Conservation (phyloP, 2,888 invertebrate species). For the Scaptomyza reducta region DNA sequence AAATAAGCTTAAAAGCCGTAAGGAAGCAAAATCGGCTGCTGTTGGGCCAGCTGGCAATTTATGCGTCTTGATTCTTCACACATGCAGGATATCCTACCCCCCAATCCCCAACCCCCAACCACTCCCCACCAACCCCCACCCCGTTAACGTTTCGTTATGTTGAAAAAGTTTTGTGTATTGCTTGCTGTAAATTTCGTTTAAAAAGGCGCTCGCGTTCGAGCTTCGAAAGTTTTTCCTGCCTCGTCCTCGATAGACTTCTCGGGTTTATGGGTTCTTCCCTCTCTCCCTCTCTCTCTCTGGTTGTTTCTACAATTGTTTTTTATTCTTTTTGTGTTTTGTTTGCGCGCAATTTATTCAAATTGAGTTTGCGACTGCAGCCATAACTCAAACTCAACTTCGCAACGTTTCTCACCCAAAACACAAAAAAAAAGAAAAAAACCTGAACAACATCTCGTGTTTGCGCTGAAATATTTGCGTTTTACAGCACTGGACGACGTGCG, state of each 20-base stretch:
- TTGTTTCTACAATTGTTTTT: constrained; percentile 52
- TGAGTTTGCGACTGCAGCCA: constrained; percentile 78
- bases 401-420: constrained; percentile 37
- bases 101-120: too few relatives aligned
- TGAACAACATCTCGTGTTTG: constrained; percentile 3
- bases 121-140: not conserved
- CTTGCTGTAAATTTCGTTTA: constrained; percentile 73
- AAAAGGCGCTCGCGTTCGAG: constrained; percentile 49
- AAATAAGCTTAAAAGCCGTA: constrained; percentile 76
- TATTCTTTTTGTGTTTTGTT: constrained; percentile 55
- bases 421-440: not conserved
- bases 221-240: constrained; percentile 49
- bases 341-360: constrained; percentile 76
- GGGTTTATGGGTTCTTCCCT: constrained; percentile 36
- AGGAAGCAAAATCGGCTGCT: constrained; percentile 32
- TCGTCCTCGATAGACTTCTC: constrained; percentile 64
- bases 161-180: constrained; percentile 51
- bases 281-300: constrained; percentile 31
- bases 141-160: not conserved
- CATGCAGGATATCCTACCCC: constrained; percentile 54
- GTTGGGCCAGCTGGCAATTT: constrained; percentile 60
- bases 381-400: constrained; percentile 69
- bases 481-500: constrained; percentile 40
- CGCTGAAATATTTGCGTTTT: constrained; percentile 38
- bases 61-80: constrained; percentile 76